These are phyloP conservation scores for Paramuricea clavata DNA, from an alignment of 92 coral and sea anemone genomes.

Conservation along the genomic window DNA sequence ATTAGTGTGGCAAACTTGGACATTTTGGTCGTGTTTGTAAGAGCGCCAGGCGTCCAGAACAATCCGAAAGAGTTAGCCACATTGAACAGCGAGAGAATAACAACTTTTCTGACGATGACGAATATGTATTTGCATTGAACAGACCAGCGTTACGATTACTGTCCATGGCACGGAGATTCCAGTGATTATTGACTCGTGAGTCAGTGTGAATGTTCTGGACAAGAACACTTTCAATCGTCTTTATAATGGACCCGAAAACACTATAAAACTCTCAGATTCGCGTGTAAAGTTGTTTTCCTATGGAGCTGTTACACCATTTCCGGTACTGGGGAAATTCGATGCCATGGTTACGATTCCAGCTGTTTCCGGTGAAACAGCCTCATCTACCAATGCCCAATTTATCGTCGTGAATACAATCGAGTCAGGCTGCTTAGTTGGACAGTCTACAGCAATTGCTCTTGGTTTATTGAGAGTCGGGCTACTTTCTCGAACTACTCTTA, in stretches of 20 bases:
- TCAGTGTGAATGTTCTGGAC: slow-evolving; percentile 51
- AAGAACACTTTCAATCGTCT: slow-evolving; percentile 29
- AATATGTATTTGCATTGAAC: slow-evolving; percentile 4
- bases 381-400: not conserved
- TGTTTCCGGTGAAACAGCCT: not conserved
- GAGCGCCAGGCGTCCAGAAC: not conserved
- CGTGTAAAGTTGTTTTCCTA: slow-evolving; percentile 8
- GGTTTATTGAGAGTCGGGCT: slow-evolving; percentile 9
- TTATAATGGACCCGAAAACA: not conserved
- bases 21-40: slow-evolving; percentile 6
- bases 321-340: not conserved
- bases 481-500: not conserved
- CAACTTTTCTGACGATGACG: slow-evolving; percentile 4
- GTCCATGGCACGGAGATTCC: slow-evolving; percentile 35
- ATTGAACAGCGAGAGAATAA: slow-evolving; percentile 1
- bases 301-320: not conserved
- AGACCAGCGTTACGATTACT: slow-evolving; percentile 28
- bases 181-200: slow-evolving; percentile 55
- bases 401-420: not conserved
- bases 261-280: not conserved
- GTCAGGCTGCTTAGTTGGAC: not conserved
- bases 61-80: not conserved
- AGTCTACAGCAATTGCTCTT: slow-evolving; percentile 1
- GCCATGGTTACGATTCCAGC: not conserved
- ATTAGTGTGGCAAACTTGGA: not conserved